Evolutionary conservation across 2,888 invertebrate species (phyloP), one percentile per base, ranked within the genome.

Genomic region (Dendrolimus pini): DNA sequence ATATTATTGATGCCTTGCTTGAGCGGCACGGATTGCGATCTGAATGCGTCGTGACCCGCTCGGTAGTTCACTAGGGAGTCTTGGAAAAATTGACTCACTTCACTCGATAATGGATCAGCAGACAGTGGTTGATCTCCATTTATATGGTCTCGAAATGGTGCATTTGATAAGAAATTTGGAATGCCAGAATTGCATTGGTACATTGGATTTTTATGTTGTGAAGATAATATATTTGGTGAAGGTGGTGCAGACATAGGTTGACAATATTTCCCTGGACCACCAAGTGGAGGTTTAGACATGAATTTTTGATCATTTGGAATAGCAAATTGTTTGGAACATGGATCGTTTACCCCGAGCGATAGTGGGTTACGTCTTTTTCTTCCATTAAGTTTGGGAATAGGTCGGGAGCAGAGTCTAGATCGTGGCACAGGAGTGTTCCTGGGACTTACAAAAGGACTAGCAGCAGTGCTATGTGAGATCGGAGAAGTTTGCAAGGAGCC

Each of bases 381-480:
- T 10, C 82, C 85, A 55, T 82, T 86, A 41, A 80, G 81, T 65
- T 88, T 89, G 2, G 90, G 89, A 61, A 88, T 88, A 1, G 91
- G 88, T 30, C 91, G 88, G 8, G 92, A 92, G 55, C 93, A 91
- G 59, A 92, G 92, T 41, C 94, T 91, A 1, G 93, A 93, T 41
- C 95, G 92, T 7, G 93, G 93, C 56, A 95, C 93, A 7, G 96
- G 95, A 0, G 96, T 95, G 68, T 94, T 93, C 54, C 95, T 88
- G 0, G 97, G 97, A 67, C 96, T 96, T 12, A 96, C 96, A 79
- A 97, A 97, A 1, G 96, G 95, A 78, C 95, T 95, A 41, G 93
- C 95, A 57, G 93, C 94, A 0, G 94, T 93, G 66, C 94, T 95
- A 64, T 93, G 93, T 41, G 88, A 85, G 58, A 83, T 82, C n/a